Percentiles rank a stretch among this genome's conserved stretches.
Evolutionary conservation across 2,113 vertebrate species (phyloP).

Genomic region (Phylloscopus whistleri): DNA sequence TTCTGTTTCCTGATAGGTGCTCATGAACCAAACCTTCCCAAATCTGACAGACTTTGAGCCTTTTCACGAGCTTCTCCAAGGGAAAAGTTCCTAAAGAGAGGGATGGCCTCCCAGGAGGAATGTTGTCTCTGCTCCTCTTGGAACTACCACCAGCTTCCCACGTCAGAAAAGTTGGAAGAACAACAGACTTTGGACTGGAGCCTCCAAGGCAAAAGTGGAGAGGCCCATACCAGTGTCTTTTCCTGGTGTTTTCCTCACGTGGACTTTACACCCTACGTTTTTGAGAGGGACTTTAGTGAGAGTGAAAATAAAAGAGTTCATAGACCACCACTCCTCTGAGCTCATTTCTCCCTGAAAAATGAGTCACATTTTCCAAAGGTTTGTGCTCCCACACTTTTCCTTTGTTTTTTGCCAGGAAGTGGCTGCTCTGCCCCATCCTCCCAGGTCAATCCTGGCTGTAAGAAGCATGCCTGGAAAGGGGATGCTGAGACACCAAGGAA

Average conservation of each 20-base stretch:
- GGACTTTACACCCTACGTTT: background rate
- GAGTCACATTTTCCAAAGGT: background rate
- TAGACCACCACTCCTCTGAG: background rate
- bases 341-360: background rate
- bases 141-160: rapidly evolving
- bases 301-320: slow-evolving; percentile 26
- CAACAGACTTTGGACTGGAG: background rate
- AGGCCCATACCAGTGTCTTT: background rate
- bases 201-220: background rate
- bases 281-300: slow-evolving; percentile 15
- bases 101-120: background rate
- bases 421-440: background rate
- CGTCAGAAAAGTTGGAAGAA: rapidly evolving
- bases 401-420: background rate
- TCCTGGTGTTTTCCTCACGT: background rate
- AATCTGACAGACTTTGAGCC: background rate
- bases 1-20: background rate
- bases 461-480: background rate
- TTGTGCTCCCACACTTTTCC: background rate
- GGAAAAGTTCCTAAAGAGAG: background rate
- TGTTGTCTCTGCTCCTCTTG: background rate
- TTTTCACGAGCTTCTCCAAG: background rate
- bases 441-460: background rate
- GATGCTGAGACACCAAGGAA: background rate
- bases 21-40: background rate